phyloP scores from a whole-genome alignment of 2,888 invertebrate genomes.

The Drosophila affinis region DNA sequence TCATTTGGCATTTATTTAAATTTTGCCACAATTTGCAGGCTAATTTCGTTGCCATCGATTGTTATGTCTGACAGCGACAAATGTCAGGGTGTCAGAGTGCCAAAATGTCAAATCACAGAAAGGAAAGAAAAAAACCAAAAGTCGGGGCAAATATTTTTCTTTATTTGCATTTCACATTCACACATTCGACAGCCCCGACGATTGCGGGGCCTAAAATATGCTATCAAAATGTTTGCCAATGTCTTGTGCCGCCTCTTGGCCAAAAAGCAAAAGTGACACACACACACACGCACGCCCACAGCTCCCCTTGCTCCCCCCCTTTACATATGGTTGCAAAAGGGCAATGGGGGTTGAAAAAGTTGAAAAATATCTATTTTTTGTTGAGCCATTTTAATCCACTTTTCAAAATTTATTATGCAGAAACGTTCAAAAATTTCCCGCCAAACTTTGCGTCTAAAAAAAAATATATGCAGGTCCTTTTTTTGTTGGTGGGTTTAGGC shows the following conservation, averaged over 20 bases:
- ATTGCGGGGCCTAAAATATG: slow-evolving; percentile 59
- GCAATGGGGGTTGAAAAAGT: slow-evolving; percentile 2
- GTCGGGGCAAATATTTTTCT: slow-evolving; percentile 32
- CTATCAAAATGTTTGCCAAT: slow-evolving; percentile 40
- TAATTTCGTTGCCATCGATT: slow-evolving; percentile 70
- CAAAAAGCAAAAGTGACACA: slow-evolving; percentile 54
- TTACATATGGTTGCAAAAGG: not conserved
- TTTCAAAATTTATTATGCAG: slow-evolving; percentile 73
- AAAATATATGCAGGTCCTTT: slow-evolving; percentile 3
- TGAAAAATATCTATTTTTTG: slow-evolving; percentile 43
- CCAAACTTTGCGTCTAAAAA: slow-evolving; percentile 44
- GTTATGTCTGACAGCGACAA: slow-evolving; percentile 73
- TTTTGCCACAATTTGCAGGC: slow-evolving; percentile 55
- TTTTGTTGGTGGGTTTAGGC: not conserved
- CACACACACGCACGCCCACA: not conserved
- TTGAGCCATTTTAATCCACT: slow-evolving; percentile 67
- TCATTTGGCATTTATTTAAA: slow-evolving; percentile 63
- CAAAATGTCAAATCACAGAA: slow-evolving; percentile 66
- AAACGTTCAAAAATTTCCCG: slow-evolving; percentile 61
- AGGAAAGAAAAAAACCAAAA: slow-evolving; percentile 27
- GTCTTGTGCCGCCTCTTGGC: slow-evolving; percentile 12
- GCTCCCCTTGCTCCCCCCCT: not conserved
- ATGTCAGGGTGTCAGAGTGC: slow-evolving; percentile 44
- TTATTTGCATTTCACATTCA: slow-evolving; percentile 42
- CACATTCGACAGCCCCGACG: slow-evolving; percentile 35